Evolutionary conservation across 1,140 invertebrate species (phyloP).

Genomic region (Platorchestia sp.): DNA sequence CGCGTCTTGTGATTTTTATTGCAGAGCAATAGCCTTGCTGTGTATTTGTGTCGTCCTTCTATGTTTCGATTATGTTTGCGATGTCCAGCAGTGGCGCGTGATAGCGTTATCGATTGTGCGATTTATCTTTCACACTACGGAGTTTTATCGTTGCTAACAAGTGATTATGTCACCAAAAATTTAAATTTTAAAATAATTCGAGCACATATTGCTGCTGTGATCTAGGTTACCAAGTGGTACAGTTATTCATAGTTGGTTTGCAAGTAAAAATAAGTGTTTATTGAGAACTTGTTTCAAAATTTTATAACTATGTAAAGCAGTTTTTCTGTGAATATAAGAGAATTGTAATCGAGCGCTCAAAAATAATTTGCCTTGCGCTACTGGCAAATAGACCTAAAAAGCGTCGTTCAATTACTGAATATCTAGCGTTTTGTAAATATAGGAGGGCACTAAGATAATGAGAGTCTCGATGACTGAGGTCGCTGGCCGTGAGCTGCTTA

Average conservation of each 20-base stretch:
- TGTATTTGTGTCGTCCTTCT: constrained; percentile 2
- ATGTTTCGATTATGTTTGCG: not conserved
- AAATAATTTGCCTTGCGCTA: not conserved
- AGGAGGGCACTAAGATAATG: not conserved
- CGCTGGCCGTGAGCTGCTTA: not conserved
- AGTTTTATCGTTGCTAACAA: not conserved
- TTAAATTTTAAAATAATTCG: not conserved
- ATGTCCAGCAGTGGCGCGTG: not conserved
- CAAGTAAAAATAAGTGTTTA: not conserved
- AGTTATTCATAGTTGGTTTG: not conserved
- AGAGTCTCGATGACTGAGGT: not conserved
- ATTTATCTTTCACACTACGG: not conserved
- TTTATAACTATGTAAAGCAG: not conserved
- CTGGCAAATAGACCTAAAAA: not conserved
- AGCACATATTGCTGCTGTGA: not conserved
- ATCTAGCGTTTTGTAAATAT: not conserved
- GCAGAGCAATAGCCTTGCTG: constrained; percentile 28
- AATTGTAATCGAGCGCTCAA: not conserved
- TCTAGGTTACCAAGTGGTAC: not conserved
- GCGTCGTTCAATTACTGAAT: not conserved
- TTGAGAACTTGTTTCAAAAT: not conserved
- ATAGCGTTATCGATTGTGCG: not conserved
- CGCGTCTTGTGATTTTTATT: constrained; percentile 18
- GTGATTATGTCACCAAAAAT: not conserved
- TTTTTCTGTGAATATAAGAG: too few species aligned